Base-by-base conservation (phyloP, 2,888 invertebrate genomes). In the Orthonychiurus folsomi region DNA sequence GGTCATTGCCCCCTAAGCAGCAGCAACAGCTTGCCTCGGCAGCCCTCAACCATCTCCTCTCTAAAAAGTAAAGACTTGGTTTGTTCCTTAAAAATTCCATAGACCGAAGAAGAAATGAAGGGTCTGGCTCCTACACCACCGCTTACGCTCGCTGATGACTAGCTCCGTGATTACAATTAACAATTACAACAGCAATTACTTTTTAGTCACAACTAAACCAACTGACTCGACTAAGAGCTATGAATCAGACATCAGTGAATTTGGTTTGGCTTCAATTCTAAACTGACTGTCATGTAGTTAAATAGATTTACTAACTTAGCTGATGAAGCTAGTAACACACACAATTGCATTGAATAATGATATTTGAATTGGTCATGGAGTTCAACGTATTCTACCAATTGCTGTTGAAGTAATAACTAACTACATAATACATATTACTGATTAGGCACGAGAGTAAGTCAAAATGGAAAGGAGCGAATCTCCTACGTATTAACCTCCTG, bases 21-120 rank as follows among this genome's bases (percentile, higher is more conserved):
- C 68, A 72, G 67, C 71, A 72, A 69, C 68, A 72, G 68, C 66
- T 72, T 65, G 72, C 72, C 61, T 66, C 69, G 64, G 72, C 72
- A 62, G 72, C 72, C 64, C 68, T 72, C 66, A 72, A 70, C 69
- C 67, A 66, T 63, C 67, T 72, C 68, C 68, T 72, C 60, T 66
- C 57, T 65, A 72, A 65, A 66, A 70, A 72, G 63, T 70, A 70
- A 53, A 60, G 23, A 58, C 37, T 37, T 15, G 20, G 37, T 54
- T 25, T 47, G 59, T 57, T 23, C 24, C 23, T 37, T 53, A 58
- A 24, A 58, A 55, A 61, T 57, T 63, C 60, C 60, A n/a, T 62
- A 65, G 65, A 63, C 65, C 65, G 15, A 65, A 65, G 63, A 65
- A 65, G 65, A 65, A 65, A 58, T 60, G 60, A 60, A 48, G 59